Base-by-base conservation (phyloP, 2,888 invertebrate genomes). In the Sacculina carcini region DNA sequence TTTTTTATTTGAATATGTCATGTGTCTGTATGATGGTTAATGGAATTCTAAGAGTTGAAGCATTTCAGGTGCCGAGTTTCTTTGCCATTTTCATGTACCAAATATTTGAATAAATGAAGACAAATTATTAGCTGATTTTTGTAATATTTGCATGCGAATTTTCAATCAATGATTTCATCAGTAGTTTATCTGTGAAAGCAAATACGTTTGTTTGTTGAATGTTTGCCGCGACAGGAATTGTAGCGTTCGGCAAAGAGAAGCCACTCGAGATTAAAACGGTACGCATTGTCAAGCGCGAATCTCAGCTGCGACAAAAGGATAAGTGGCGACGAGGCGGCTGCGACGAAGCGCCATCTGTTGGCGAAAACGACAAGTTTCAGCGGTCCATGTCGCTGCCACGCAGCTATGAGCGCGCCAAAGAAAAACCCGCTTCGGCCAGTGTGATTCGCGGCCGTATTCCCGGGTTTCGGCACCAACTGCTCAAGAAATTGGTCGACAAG, bases 211-310 rank as follows among this genome's bases (percentile, higher is more conserved):
- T 48, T 48, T 36, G 56, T 61, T 67, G 36, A 63, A 78, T 77
- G 73, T 53, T 76, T 76, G 60, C 70, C n/a, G n/a, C n/a, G n/a
- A n/a, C n/a, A n/a, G n/a, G n/a, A n/a, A n/a, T n/a, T n/a, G n/a
- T n/a, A n/a, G n/a, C n/a, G n/a, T n/a, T 79, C 49, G 77, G 71
- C 1, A 76, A 79, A 52, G 87, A 87, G 62, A 84, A 84, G 55
- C 65, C 67, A 76, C 79, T 57, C 63, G 86, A 87, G 67, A 83
- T 84, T 53, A 85, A 87, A 71, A 89, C 89, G 0, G 89, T 90
- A 19, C 73, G 89, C 53, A 87, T 89, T 60, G 87, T 90, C 1
- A 90, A 90, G 67, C 71, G 87, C 14, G 86, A 87, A 63, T 83
- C 85, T 23, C 87, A 86, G 64, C 73, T 85, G 50, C 71, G 87